Percentiles rank a stretch among this genome's conserved stretches.
These are phyloP conservation scores for Enteromius radiatus DNA, from an alignment of 2,797 vertebrate genomes.

Conservation along the genomic window DNA sequence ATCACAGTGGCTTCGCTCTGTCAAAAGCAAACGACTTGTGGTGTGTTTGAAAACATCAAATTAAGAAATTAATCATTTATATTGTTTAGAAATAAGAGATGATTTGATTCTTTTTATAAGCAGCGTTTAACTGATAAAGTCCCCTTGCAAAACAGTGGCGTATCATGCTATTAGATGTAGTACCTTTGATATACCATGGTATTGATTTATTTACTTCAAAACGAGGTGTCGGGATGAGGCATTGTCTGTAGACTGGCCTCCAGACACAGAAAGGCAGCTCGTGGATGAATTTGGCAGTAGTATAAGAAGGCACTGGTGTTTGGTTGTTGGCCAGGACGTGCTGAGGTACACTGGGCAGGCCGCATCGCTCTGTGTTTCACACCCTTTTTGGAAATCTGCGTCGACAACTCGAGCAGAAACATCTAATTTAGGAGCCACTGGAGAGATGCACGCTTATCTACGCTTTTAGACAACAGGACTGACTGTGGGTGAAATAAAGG, in stretches of 20 bases:
- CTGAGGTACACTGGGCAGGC: constrained; percentile 29
- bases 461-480: constrained; percentile 45
- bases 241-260: neutral
- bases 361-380: constrained; percentile 16
- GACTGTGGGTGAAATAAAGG: neutral
- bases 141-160: neutral
- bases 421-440: constrained; percentile 59
- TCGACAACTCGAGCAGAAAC: constrained; percentile 47
- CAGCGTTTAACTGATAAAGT: neutral
- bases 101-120: neutral
- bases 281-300: constrained; percentile 9
- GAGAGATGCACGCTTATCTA: constrained; percentile 46
- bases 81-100: neutral
- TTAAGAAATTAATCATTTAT: neutral
- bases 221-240: neutral
- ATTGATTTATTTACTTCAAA: neutral
- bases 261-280: neutral
- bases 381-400: constrained; percentile 32
- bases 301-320: constrained; percentile 26
- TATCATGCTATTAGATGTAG: neutral
- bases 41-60: neutral
- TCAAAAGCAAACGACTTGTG: constrained; percentile 5
- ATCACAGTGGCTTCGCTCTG: neutral
- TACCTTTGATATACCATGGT: neutral
- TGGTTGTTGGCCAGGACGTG: constrained; percentile 34